Base-by-base conservation (phyloP, 1,140 invertebrate species). In the Coenobita brevimanus region DNA sequence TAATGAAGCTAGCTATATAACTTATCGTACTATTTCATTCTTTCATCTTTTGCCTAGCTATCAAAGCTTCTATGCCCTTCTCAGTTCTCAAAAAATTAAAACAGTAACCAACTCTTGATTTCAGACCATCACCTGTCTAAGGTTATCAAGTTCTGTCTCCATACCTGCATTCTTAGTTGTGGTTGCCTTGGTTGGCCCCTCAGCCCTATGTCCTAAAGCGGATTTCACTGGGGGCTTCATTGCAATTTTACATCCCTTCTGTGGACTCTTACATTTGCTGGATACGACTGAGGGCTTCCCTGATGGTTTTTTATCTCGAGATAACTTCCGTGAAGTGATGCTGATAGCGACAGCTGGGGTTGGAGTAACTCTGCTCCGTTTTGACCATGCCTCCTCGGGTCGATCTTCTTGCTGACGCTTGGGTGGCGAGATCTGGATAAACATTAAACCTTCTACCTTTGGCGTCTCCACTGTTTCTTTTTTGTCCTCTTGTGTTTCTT, bases 381-480 rank as follows among this genome's bases (percentile, higher is more conserved):
- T 71, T 43, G 79, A 21, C 73, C 80, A 62, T 43, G 46, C 21
- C 43, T 60, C 87, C 17, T 82, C 82, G 38, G 71, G 67, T 24
- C 43, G 81, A 10, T 64, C 71, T 64, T 82, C 87, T 67, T 79
- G 71, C 57, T 21, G 87, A 27, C 64, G 64, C 24, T 89, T 89
- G 13, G 79, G 67, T 1, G 87, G 80, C n/a, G 80, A 82, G n/a
- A 82, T 71, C 27, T 82, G 38, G n/a, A 82, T 71, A 27, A 82
- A 82, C 41, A 82, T 15, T 6, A 76, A 41, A 8, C 73, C 73
- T 41, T 15, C 3, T 24, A 27, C 41, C 8, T 50, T 50, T 24
- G 3, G 6, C 15, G 6, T 3, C 15, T 76, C 73, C 41, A 4
- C 13, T 76, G 17, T 27, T 24, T 76, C 33, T 27, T 50, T 50